Evolutionary conservation across 92 coral and sea anemone genomes (phyloP), one percentile per base, ranked within the genome.

Genomic region (Phenganax subtilis): DNA sequence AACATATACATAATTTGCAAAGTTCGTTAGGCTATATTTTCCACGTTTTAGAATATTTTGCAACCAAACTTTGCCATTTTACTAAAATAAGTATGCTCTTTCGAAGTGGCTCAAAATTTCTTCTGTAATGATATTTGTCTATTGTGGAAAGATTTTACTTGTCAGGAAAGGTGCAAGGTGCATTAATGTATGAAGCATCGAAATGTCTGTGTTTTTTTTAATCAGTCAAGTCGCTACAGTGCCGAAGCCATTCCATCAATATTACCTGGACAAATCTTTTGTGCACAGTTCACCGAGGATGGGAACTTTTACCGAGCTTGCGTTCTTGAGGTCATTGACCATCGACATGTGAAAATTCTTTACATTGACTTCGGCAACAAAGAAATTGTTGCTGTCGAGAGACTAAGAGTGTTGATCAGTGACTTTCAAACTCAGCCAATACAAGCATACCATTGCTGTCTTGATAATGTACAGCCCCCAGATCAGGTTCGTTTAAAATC

Each of bases 251-350:
- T 90, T 11, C 84, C 87, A 2, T 28, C 75, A n/a, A 83, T 89
- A 20, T 66, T 29, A 14, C 75, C 77, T 62, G 96, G 89, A 5
- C 88, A 90, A 91, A 77, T 92, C 25, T 94, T 96, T 60, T 92
- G 92, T 71, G 98, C 96, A 12, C 86, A 90, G 78, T 94, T 88
- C 75, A 77, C 97, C 0, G 89, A 81, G 51, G 97, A 94, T 62
- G 83, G 81, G 16, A 25, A 73, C n/a, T 94, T 92, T 91, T 88
- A 94, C 82, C 86, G 98, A 54, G 97, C 91, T 0, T 57, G 89
- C 58, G 85, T 94, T 17, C 30, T 84, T 1, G 69, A 85, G n/a
- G 71, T 76, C 54, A 82, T 76, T 10, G 90, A 87, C 75, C 47
- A 37, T 37, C 47, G 47, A 37, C 47, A 5, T 37, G 47, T 37